Evolutionary conservation across 2,113 vertebrate species (phyloP).

Genomic region (Platichthys flesus): DNA sequence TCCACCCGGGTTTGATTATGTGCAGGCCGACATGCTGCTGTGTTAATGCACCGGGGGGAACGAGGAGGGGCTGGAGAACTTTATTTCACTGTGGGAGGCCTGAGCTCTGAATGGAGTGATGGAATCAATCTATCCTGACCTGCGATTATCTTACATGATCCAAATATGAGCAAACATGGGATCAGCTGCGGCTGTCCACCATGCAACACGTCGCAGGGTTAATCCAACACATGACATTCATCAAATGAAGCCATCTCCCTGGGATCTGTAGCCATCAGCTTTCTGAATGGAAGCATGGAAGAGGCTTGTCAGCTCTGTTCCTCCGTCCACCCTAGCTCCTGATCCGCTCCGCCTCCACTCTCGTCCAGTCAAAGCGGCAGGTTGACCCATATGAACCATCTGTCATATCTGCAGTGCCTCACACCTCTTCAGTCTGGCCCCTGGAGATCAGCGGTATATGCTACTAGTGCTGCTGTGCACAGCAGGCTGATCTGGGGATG

Average conservation of each 20-base stretch:
- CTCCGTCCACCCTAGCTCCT: slow-evolving; percentile 28
- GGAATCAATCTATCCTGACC: slow-evolving; percentile 16
- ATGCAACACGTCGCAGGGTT: background rate
- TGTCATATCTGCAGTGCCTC: slow-evolving; percentile 64
- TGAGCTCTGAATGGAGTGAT: slow-evolving; percentile 31
- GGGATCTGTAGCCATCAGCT: slow-evolving; percentile 12
- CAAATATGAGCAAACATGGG: slow-evolving; percentile 24
- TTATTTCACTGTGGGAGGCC: slow-evolving; percentile 14
- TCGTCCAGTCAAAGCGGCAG: slow-evolving; percentile 50
- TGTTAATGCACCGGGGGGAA: slow-evolving; percentile 22
- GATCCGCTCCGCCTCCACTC: slow-evolving; percentile 35
- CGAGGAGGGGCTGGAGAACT: slow-evolving; percentile 14
- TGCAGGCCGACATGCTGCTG: slow-evolving; percentile 7
- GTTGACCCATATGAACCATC: slow-evolving; percentile 77
- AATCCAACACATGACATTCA: slow-evolving; percentile 41
- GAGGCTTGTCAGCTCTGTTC: slow-evolving; percentile 30
- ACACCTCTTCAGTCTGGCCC: slow-evolving; percentile 56
- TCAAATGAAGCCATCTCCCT: slow-evolving; percentile 33
- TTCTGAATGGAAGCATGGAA: slow-evolving; percentile 52
- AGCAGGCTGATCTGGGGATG: slow-evolving; percentile 40
- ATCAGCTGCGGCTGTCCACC: slow-evolving; percentile 12
- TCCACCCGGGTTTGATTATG: slow-evolving; percentile 4
- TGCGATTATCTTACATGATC: slow-evolving; percentile 25
- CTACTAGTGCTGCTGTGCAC: slow-evolving; percentile 47
- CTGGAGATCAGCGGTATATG: slow-evolving; percentile 67